A percentile compares a stretch with the other conserved stretches of the same genome.
Evolutionary conservation across 2,888 invertebrate species (phyloP).

Genomic region (Notocelia uddmanniana): DNA sequence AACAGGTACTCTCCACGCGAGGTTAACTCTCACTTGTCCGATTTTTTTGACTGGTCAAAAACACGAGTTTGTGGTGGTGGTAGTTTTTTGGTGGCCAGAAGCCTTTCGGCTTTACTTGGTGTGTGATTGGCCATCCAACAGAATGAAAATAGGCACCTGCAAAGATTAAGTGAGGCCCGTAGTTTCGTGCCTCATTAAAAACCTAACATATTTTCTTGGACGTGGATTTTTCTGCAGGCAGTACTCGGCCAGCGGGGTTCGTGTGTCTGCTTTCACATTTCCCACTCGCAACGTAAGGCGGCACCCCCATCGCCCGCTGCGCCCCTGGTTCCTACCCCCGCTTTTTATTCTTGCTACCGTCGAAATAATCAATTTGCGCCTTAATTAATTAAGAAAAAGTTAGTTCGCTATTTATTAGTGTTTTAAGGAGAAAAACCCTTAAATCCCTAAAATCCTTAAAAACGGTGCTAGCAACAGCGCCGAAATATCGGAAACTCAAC

Average conservation of each 20-base stretch:
- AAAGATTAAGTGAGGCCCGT: too few relatives aligned
- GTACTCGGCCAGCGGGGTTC: constrained; percentile 81
- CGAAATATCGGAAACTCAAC: too few relatives aligned
- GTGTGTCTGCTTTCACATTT: constrained; percentile 86
- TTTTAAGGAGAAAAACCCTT: not conserved
- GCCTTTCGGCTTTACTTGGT: too few relatives aligned
- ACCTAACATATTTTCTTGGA: constrained; percentile 2
- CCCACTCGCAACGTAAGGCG: constrained; percentile 82
- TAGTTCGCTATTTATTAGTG: constrained; percentile 51
- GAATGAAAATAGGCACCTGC: too few relatives aligned
- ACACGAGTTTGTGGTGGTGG: too few relatives aligned
- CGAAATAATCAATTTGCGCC: constrained; percentile 85
- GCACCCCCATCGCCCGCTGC: constrained; percentile 61
- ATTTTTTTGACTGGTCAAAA: too few relatives aligned
- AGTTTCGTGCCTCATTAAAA: not conserved
- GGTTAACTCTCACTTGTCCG: too few relatives aligned
- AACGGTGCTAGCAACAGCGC: too few relatives aligned
- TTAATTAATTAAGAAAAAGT: constrained; percentile 84
- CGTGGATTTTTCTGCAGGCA: constrained; percentile 60
- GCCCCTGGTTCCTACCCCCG: constrained; percentile 79
- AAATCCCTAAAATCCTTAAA: too few relatives aligned
- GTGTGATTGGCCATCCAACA: too few relatives aligned
- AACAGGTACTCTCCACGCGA: too few relatives aligned
- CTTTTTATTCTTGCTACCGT: constrained; percentile 82
- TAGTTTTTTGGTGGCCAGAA: too few relatives aligned